Percentiles rank a stretch among this genome's conserved stretches.
These are phyloP conservation scores for Dorcus parallelipipedus DNA, from an alignment of 2,888 invertebrate genomes.

Conservation along the genomic window DNA sequence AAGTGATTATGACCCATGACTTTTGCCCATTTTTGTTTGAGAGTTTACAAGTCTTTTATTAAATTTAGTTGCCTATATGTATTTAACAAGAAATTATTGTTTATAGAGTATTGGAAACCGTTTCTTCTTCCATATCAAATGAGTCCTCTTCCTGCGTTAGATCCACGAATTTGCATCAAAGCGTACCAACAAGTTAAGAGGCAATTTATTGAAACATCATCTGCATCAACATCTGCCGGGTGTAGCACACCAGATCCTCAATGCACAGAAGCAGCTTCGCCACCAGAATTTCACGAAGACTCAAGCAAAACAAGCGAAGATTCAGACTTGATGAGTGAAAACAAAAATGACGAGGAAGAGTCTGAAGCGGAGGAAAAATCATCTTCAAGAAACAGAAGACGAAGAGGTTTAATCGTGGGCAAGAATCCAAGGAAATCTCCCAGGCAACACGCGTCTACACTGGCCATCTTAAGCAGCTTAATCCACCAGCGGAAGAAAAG, in stretches of 20 bases:
- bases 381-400: constrained; percentile 23
- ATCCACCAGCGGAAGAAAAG: constrained; percentile 55
- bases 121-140: constrained; percentile 76
- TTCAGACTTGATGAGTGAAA: constrained; percentile 21
- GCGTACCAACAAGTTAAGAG: constrained; percentile 50
- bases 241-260: constrained; percentile 35
- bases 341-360: constrained; percentile 26
- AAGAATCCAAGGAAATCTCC: constrained; percentile 78
- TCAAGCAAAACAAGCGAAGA: constrained; percentile 38
- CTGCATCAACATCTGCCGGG: constrained; percentile 37
- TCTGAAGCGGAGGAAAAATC: constrained; percentile 46
- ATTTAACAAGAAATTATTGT: too few species aligned
- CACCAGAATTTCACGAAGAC: constrained; percentile 33
- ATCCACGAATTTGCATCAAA: constrained; percentile 53
- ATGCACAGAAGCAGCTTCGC: constrained; percentile 22
- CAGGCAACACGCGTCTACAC: constrained; percentile 81
- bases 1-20: too few species aligned
- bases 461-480: constrained; percentile 74
- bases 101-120: constrained; percentile 57
- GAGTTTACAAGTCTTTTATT: too few species aligned
- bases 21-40: too few species aligned
- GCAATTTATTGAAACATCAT: constrained; percentile 40
- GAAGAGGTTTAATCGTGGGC: constrained; percentile 35
- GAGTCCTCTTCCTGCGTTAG: constrained; percentile 59
- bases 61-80: too few species aligned